Evolutionary conservation across 1,140 invertebrate genomes (phyloP).

Genomic region (Drepana arcuata): DNA sequence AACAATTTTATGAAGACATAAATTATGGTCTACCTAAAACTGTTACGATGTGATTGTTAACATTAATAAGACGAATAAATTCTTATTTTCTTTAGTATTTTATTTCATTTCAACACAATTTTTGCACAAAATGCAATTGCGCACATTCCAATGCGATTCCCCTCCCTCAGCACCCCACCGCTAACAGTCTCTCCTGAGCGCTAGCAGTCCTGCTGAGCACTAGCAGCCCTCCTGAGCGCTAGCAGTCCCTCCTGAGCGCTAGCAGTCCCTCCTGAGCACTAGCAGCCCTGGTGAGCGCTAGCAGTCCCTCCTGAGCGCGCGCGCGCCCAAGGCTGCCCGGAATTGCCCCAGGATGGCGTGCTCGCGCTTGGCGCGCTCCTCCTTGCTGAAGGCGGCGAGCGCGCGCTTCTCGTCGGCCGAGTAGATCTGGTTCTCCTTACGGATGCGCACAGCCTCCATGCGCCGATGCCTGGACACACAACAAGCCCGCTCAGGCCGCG

Average conservation of each 20-base stretch:
- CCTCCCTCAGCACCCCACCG: too few species aligned
- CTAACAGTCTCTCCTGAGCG: too few species aligned
- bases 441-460: slow-evolving; percentile 99
- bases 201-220: neutral
- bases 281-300: slow-evolving; percentile 1
- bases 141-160: too few species aligned
- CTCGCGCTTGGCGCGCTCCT: slow-evolving; percentile 96
- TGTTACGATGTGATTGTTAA: too few species aligned
- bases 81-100: too few species aligned
- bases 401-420: slow-evolving; percentile 99
- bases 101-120: too few species aligned
- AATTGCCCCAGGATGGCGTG: slow-evolving; percentile 97
- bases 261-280: neutral
- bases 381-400: slow-evolving; percentile 97
- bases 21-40: too few species aligned
- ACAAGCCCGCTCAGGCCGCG: too few species aligned
- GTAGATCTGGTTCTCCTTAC: slow-evolving; percentile 99
- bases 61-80: too few species aligned
- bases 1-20: too few species aligned
- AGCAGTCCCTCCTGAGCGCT: neutral
- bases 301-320: slow-evolving; percentile 13
- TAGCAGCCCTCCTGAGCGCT: neutral
- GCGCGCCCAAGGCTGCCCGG: slow-evolving; percentile 80
- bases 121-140: too few species aligned
- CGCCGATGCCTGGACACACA: slow-evolving; percentile 85